These are phyloP conservation scores for Chelon auratus DNA, from an alignment of 2,797 vertebrate genomes.

Conservation along the genomic window DNA sequence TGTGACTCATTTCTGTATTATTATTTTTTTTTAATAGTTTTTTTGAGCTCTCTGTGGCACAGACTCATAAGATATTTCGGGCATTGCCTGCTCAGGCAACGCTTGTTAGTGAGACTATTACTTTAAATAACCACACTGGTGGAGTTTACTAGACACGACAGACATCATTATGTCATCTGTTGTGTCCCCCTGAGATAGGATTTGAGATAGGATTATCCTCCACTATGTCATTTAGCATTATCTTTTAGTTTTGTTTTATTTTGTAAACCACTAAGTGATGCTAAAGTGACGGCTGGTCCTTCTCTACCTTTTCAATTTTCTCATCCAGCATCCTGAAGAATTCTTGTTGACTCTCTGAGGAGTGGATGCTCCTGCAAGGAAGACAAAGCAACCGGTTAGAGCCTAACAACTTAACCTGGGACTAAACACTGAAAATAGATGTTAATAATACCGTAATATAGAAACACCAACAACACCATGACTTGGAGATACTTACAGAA, in stretches of 20 bases:
- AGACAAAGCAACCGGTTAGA: slow-evolving; percentile 7
- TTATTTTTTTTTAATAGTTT: background rate
- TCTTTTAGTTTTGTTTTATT: too few species aligned
- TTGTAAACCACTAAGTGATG: slow-evolving; percentile 1
- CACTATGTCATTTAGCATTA: slow-evolving; percentile 35
- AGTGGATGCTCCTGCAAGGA: slow-evolving; percentile 91
- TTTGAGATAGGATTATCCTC: slow-evolving; percentile 63
- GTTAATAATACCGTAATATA: background rate
- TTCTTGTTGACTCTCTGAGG: slow-evolving; percentile 98
- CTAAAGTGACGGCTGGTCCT: background rate
- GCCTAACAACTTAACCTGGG: background rate
- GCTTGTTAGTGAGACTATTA: background rate
- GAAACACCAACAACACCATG: background rate
- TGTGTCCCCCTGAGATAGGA: slow-evolving; percentile 42
- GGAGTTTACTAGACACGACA: slow-evolving; percentile 29
- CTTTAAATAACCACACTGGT: slow-evolving; percentile 29
- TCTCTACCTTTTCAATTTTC: slow-evolving; percentile 96
- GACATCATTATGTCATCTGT: slow-evolving; percentile 56
- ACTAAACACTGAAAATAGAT: background rate
- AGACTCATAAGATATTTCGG: background rate
- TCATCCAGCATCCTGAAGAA: slow-evolving; percentile 99
- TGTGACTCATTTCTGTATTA: background rate
- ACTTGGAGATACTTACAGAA: slow-evolving; percentile 75
- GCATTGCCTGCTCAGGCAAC: background rate
- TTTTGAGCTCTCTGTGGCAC: slow-evolving; percentile 1